Conservation (phyloP, 2,888 invertebrate species). For the Trachelus stipa region DNA sequence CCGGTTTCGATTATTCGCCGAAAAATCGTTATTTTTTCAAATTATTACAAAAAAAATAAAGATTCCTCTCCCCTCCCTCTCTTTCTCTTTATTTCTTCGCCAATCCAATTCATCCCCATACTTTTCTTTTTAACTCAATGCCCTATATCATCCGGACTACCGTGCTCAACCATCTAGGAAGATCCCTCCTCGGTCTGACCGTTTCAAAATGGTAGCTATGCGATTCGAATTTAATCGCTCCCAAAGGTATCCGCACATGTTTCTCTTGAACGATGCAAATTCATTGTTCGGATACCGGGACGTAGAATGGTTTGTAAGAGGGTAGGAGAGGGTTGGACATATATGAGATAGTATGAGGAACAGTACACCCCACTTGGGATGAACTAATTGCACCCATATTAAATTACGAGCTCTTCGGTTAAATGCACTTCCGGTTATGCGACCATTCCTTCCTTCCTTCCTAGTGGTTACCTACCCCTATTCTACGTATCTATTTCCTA, state of each 20-base stretch:
- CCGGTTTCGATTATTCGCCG: background rate
- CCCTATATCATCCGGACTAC: background rate
- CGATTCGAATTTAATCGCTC: background rate
- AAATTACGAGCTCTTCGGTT: background rate
- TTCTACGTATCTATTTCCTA: background rate
- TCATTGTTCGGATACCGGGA: background rate
- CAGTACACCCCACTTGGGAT: background rate
- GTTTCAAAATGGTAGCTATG: background rate
- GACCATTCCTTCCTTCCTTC: background rate
- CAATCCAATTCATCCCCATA: constrained; percentile 5
- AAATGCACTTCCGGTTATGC: background rate
- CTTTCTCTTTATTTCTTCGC: constrained; percentile 25
- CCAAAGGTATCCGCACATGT: background rate
- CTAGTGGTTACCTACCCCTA: background rate
- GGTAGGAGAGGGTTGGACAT: background rate
- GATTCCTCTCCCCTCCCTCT: too few relatives aligned
- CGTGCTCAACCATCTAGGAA: background rate
- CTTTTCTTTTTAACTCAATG: constrained; percentile 4
- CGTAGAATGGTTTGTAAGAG: background rate
- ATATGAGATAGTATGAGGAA: background rate
- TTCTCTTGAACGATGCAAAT: background rate
- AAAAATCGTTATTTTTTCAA: background rate
- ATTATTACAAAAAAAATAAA: background rate
- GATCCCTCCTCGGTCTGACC: background rate
- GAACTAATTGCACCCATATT: background rate